phyloP scores from a whole-genome alignment of 2,797 vertebrate species.

The Pseudomugil tenellus region DNA sequence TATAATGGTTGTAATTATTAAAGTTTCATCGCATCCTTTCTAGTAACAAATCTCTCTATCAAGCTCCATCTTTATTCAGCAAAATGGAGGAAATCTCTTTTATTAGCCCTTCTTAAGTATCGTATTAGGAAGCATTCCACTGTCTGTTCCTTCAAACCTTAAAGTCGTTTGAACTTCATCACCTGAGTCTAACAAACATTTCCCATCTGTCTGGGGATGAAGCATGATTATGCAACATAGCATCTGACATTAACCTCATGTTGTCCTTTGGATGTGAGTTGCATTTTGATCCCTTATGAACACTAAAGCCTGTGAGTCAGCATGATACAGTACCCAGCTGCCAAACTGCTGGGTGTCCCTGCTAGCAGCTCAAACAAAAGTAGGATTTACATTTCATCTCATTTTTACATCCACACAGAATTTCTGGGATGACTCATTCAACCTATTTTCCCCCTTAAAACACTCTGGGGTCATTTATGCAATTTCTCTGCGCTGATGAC shows the following conservation, averaged over 20 bases:
- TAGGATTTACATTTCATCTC: constrained; percentile 33
- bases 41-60: too few relatives aligned
- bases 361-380: constrained; percentile 25
- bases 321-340: constrained; percentile 48
- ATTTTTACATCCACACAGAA: constrained; percentile 16
- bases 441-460: not conserved
- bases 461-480: constrained; percentile 23
- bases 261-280: constrained; percentile 43
- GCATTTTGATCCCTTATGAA: constrained; percentile 52
- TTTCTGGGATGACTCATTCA: constrained; percentile 7
- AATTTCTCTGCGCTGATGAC: constrained; percentile 39
- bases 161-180: not conserved
- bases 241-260: constrained; percentile 44
- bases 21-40: too few relatives aligned
- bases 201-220: constrained; percentile 25
- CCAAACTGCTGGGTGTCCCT: constrained; percentile 43
- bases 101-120: too few relatives aligned
- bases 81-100: too few relatives aligned
- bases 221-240: constrained; percentile 33
- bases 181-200: constrained; percentile 16
- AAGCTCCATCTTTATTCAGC: too few relatives aligned
- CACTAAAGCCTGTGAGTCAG: constrained; percentile 60
- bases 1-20: too few relatives aligned
- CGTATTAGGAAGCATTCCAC: not conserved
- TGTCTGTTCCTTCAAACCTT: not conserved